A percentile compares a stretch with the other conserved stretches of the same genome.
These are phyloP conservation scores for Tipula unca DNA, from an alignment of 2,888 invertebrate genomes.

Conservation along the genomic window DNA sequence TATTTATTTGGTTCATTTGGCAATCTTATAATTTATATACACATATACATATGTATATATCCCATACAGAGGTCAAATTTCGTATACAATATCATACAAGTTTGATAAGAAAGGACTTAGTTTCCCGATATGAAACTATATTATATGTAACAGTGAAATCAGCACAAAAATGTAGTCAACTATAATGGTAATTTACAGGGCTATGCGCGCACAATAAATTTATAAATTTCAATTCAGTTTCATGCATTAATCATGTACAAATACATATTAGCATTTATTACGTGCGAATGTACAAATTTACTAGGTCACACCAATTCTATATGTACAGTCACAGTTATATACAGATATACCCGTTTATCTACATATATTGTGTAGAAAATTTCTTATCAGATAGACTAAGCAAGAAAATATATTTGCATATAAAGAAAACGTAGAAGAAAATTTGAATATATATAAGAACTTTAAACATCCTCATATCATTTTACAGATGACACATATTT, in stretches of 20 bases:
- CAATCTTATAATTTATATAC: no score
- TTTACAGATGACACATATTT: neutral
- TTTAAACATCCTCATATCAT: no score
- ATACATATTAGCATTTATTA: neutral
- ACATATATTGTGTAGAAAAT: neutral
- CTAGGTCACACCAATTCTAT: no score
- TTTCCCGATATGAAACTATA: neutral
- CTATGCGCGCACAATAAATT: neutral
- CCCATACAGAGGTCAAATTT: neutral
- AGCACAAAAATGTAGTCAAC: neutral
- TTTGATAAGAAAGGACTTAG: neutral
- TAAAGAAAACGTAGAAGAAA: neutral
- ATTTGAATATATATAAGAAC: no score
- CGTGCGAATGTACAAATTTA: no score
- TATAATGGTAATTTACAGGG: neutral
- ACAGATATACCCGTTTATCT: neutral
- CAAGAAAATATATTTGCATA: neutral
- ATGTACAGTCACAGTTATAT: neutral
- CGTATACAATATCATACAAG: neutral
- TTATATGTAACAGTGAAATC: neutral
- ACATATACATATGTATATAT: no score
- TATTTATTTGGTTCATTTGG: no score
- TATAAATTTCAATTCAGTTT: neutral
- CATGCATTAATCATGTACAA: neutral
- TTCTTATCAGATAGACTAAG: neutral